phyloP scores from a whole-genome alignment of 2,888 invertebrate genomes.

The Caprella mutica region DNA sequence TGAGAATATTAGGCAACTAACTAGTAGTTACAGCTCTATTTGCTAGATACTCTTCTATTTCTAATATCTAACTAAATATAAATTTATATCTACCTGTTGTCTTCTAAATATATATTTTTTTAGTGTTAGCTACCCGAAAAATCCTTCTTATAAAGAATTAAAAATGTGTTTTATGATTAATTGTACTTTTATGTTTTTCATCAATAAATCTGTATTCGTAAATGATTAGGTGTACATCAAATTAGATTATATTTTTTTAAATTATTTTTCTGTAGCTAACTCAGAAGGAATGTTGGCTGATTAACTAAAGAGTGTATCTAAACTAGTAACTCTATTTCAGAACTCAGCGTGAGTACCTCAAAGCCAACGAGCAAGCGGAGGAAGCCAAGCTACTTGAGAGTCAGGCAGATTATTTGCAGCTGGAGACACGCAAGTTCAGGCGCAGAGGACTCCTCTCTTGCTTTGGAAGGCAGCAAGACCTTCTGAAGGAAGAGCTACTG shows the following conservation, averaged over 20 bases:
- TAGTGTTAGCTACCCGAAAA: constrained; percentile 6
- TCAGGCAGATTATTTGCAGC: constrained; percentile 80
- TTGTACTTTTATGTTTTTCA: too few species aligned
- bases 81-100: neutral
- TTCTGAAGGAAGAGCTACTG: constrained; percentile 75
- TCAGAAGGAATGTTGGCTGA: neutral
- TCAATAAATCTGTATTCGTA: constrained; percentile 12
- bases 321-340: constrained; percentile 3
- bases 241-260: too few species aligned
- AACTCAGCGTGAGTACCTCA: constrained; percentile 73
- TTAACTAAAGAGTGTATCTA: neutral
- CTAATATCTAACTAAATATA: neutral
- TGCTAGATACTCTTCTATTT: neutral
- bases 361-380: constrained; percentile 80
- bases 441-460: constrained; percentile 74
- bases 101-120: constrained; percentile 9
- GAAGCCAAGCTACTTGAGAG: constrained; percentile 74
- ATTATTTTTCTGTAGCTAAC: neutral
- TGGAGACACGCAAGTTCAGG: constrained; percentile 83
- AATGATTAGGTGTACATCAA: constrained; percentile 7
- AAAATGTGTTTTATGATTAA: neutral
- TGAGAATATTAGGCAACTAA: too few species aligned
- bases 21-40: neutral
- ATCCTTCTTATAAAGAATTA: constrained; percentile 10
- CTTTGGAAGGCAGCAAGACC: constrained; percentile 52